Conservation (phyloP, 2,888 invertebrate genomes). For the Acrocera orbiculus region DNA sequence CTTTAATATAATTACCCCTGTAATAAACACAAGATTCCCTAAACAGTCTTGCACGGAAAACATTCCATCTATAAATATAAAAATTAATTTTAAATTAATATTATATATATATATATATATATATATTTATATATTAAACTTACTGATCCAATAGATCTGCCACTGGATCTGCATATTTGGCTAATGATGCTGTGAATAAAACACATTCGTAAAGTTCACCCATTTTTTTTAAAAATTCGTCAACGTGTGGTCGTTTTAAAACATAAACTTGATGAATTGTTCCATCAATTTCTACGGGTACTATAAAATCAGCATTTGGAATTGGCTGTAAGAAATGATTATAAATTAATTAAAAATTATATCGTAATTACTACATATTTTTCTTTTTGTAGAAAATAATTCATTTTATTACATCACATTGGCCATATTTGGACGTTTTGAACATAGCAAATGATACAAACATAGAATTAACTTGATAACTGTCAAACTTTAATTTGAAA, state of each 20-base stretch:
- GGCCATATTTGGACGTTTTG: too few relatives aligned
- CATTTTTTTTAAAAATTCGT: conserved; percentile 95
- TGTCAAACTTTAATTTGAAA: too few relatives aligned
- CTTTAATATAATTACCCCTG: conserved; percentile 99
- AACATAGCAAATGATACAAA: too few relatives aligned
- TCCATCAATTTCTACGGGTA: conserved; percentile 99
- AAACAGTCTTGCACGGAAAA: conserved; percentile 90
- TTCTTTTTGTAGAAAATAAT: too few relatives aligned
- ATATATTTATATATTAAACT: conserved; percentile 14
- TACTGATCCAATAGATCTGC: conserved; percentile 86
- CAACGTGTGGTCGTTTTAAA: conserved; percentile 96
- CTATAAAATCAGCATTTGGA: conserved; percentile 98
- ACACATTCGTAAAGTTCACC: conserved; percentile 98
- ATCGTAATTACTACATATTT: too few relatives aligned
- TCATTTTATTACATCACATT: too few relatives aligned
- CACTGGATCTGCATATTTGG: conserved; percentile 99
- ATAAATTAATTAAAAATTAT: not conserved
- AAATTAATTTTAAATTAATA: conserved; percentile 3
- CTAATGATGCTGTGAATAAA: conserved; percentile 95
- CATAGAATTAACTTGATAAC: too few relatives aligned
- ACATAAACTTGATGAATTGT: conserved; percentile 98
- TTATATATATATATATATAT: not conserved
- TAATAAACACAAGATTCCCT: conserved; percentile 99
- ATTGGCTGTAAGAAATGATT: conserved; percentile 59
- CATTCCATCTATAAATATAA: conserved; percentile 59